Evolutionary conservation across 2,888 invertebrate species (phyloP), one percentile per base, ranked within the genome.

Genomic region (Neoascia interrupta): DNA sequence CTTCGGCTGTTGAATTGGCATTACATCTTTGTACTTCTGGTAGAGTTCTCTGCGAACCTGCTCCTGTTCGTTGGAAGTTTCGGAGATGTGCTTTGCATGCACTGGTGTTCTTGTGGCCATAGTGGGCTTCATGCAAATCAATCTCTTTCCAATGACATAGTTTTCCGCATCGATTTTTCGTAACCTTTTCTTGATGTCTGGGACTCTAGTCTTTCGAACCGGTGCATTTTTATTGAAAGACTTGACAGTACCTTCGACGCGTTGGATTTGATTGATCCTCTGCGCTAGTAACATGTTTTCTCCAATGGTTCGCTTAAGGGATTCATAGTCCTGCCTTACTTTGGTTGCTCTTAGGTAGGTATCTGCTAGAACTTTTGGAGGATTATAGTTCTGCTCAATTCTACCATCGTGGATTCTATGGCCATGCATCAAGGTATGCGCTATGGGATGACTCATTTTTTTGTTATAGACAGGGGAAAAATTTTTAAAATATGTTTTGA

Each of bases 91-190:
- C n/a, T n/a, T n/a, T n/a, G n/a, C n/a, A n/a, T n/a, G n/a, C n/a
- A n/a, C n/a, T n/a, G 31, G 8, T 23, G 72, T 64, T 8, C 60
- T 47, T 0, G 81, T 76, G 10, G 73, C 61, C 45, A 84, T 45
- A 5, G 80, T 81, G 1, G 84, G 80, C 19, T 84, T 85, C 10
- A 68, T 81, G 0, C 41, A 45, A 1, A 85, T 16, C 19, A 86
- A 41, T 2, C 82, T 83, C 6, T 82, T 83, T 3, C 84, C 87
- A 1, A 86, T 15, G 0, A 43, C 31, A 2, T 11, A 43, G 28
- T 86, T 86, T 3, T 76, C 61, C 16, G 34, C 11, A 1, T 81
- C 80, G 31, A 83, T 45, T 31, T 58, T 16, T 0, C 39, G 28
- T 26, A 81, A 16, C 43, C 60, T 64, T 3, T 58, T 43, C 1